Evolutionary conservation across 2,888 invertebrate species (phyloP).

Genomic region (Chironomus riparius): DNA sequence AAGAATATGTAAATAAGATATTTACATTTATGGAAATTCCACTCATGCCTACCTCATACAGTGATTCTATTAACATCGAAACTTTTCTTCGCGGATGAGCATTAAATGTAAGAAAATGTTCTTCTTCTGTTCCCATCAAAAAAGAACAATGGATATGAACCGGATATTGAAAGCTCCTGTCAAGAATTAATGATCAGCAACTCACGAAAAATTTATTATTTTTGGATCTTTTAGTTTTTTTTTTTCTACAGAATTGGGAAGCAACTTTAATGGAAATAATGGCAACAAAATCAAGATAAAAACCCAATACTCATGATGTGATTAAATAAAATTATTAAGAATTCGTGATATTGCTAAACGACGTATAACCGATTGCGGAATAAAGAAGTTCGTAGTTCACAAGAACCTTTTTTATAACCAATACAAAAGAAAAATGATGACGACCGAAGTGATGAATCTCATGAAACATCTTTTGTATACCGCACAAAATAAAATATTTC

Average conservation of each 20-base stretch:
- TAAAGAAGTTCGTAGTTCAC: neutral
- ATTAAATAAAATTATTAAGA: neutral
- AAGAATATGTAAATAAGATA: neutral
- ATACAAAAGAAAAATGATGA: neutral
- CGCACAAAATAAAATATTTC: neutral
- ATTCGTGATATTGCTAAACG: conserved; percentile 1
- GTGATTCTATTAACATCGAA: neutral
- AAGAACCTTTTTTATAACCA: neutral
- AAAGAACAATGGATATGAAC: neutral
- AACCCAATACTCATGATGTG: too few species aligned
- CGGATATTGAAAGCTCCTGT: neutral
- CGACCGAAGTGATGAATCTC: neutral
- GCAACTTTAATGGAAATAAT: too few species aligned
- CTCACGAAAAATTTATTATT: neutral
- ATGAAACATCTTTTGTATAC: neutral
- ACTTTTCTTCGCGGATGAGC: neutral
- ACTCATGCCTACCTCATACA: neutral
- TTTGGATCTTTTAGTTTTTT: too few species aligned
- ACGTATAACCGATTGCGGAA: neutral
- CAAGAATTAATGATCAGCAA: neutral
- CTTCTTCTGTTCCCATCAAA: neutral
- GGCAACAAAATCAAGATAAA: too few species aligned
- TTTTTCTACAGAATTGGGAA: too few species aligned
- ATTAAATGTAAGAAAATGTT: neutral
- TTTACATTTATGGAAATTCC: neutral